Conservation (phyloP, 64 coral and sea anemone species). For the Exaiptasia diaphana region DNA sequence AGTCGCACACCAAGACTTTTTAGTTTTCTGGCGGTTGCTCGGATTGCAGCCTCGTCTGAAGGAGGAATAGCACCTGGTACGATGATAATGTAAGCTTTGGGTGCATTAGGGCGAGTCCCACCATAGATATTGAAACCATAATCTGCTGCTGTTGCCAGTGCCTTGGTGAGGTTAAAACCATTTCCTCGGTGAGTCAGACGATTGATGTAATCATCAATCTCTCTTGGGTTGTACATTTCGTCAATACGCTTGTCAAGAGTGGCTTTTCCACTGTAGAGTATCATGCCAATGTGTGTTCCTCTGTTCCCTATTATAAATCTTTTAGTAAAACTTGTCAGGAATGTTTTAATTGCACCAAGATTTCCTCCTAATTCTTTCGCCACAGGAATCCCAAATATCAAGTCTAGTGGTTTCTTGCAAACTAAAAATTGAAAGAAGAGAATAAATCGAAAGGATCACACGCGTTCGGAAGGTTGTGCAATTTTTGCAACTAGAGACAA, state of each 20-base stretch:
- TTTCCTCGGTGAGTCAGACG: slow-evolving; percentile 1
- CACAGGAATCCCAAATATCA: slow-evolving; percentile 13
- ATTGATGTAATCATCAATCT: neutral
- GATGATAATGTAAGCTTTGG: slow-evolving; percentile 40
- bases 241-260: slow-evolving; percentile 23
- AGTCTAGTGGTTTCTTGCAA: neutral
- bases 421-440: neutral
- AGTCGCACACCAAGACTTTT: slow-evolving; percentile 38
- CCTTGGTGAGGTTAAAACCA: slow-evolving; percentile 10
- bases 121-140: slow-evolving; percentile 40
- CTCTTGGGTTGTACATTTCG: neutral
- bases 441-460: too few relatives aligned
- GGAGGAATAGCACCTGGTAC: slow-evolving; percentile 24
- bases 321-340: neutral
- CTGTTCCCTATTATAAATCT: neutral
- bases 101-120: slow-evolving; percentile 21
- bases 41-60: neutral
- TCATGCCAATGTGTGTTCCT: slow-evolving; percentile 36
- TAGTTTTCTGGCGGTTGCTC: slow-evolving; percentile 10
- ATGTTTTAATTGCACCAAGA: neutral
- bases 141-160: slow-evolving; percentile 3
- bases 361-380: neutral
- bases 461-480: too few relatives aligned
- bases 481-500: too few relatives aligned
- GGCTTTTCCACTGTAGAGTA: slow-evolving; percentile 35